Conservation (phyloP, 2,113 vertebrate genomes). For the Chaetodon trifascialis region DNA sequence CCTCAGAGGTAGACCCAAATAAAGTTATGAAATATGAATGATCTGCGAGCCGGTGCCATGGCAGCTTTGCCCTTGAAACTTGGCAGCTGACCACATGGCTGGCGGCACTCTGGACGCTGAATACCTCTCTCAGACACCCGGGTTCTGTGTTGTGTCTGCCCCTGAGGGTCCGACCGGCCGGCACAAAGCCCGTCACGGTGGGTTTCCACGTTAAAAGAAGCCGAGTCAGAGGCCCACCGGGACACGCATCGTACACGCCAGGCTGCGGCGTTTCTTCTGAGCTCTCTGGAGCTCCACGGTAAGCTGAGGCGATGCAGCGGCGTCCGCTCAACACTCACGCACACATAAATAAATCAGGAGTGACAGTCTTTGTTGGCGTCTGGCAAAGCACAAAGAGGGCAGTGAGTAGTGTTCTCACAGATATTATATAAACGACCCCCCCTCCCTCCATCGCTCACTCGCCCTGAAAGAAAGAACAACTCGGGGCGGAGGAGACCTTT, state of each 20-base stretch:
- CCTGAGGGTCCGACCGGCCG: not conserved
- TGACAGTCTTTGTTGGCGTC: conserved; percentile 59
- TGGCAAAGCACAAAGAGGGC: conserved; percentile 63
- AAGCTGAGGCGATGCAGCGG: conserved; percentile 3
- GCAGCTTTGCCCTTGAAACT: conserved; percentile 48
- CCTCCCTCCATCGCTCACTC: conserved; percentile 1
- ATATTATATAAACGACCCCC: conserved; percentile 59
- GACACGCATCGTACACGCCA: not conserved
- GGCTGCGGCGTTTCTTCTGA: not conserved
- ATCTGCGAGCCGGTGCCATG: not conserved
- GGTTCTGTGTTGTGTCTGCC: conserved; percentile 23
- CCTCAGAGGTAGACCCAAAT: not conserved
- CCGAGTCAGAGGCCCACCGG: too few species aligned
- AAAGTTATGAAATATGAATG: not conserved
- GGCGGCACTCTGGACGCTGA: not conserved
- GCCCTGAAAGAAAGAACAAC: conserved; percentile 10
- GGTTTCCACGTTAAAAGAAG: not conserved
- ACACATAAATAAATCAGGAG: conserved; percentile 46
- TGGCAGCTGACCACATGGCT: conserved; percentile 17
- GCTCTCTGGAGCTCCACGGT: not conserved
- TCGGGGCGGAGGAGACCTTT: not conserved
- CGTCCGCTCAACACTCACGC: conserved; percentile 5
- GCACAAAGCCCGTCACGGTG: not conserved
- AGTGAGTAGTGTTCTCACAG: conserved; percentile 45
- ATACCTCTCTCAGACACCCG: conserved; percentile 7